Base-by-base conservation (phyloP, 2,888 invertebrate genomes). In the Nomada lathburiana region DNA sequence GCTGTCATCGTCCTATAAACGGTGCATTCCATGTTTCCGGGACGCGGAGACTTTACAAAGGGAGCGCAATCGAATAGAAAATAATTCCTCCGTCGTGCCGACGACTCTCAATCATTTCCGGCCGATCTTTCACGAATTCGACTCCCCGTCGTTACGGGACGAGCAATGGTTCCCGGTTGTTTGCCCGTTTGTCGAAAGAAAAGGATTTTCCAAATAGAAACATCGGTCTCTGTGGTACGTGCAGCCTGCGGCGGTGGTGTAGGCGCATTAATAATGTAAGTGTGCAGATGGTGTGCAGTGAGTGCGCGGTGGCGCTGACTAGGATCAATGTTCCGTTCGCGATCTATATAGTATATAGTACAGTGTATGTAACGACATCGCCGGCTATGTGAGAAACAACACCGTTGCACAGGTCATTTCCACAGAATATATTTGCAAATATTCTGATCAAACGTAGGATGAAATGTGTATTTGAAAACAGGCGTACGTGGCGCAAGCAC, bases 241-340 rank as follows among this genome's bases (percentile, higher is more conserved):
- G 76, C 71, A 77, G 80, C 70, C 69, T 77, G 84, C 84, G 80
- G 78, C 77, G 76, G 81, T 68, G 86, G 88, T 86, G 87, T 88
- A 88, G 88, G 89, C 88, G 88, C 90, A 92, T 93, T 91, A 93
- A 93, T 93, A 93, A 92, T 92, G 91, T 91, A 92, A 90, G 90
- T 90, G 92, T 91, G 92, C 91, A 90, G 87, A 88, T 88, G 88
- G 88, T 88, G 88, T 88, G 88, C 88, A 88, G 88, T 88, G 85
- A 89, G 89, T 88, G 88, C 89, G 89, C 89, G 88, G 88, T 89
- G 87, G 86, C 90, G 90, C 89, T 90, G 87, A 87, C 89, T 85
- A 86, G 92, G 92, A 93, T 93, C 92, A 91, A 92, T 93, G 91
- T 89, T 88, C 88, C 87, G 86, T 88, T 89, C 83, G 79, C 80